Evolutionary conservation across 2,888 invertebrate species (phyloP), one percentile per base, ranked within the genome.

Genomic region (Macroteleia sp.): DNA sequence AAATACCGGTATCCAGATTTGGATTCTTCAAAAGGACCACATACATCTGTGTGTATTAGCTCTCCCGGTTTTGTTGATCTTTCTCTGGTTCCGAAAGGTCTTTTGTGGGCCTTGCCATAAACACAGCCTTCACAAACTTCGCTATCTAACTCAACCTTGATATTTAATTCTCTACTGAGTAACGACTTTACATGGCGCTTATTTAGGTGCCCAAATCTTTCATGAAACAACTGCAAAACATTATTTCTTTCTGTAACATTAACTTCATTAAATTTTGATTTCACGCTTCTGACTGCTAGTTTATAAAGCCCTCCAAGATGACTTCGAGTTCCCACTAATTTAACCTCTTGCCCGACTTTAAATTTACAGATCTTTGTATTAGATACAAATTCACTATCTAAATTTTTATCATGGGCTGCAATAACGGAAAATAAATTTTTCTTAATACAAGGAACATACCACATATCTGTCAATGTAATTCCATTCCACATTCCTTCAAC

Each of bases 171-270:
- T 14, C 16, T 64, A 34, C 82, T 54, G 4, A 88, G 76, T 77
- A 81, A 79, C 9, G 70, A 70, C 79, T 78, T 85, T 12, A 89
- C 83, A 62, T 88, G 81, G 1, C 79, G 79, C 64, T 87, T 88
- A 62, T 87, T 84, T 61, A 87, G 86, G 61, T 88, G 89, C n/a
- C 87, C 87, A 82, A 86, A 87, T 62, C 86, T 83, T 73, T 85
- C 84, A 71, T 85, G 83, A 59, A 86, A 87, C 1, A 86, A 57
- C 57, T 87, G 84, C 25, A 85, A 57, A 14, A 75, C 54, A 41
- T 52, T 59, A 0, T 77, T 42, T 39, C 50, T 54, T n/a, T 19
- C 62, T 28, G 48, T 62, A 3, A 44, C 44, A 25, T 66, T 79
- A 25, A 80, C 56, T 42, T 66, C 79, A 3, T 10, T 71, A 1